phyloP scores from a whole-genome alignment of 2,888 invertebrate species.

The Tholera decimalis region DNA sequence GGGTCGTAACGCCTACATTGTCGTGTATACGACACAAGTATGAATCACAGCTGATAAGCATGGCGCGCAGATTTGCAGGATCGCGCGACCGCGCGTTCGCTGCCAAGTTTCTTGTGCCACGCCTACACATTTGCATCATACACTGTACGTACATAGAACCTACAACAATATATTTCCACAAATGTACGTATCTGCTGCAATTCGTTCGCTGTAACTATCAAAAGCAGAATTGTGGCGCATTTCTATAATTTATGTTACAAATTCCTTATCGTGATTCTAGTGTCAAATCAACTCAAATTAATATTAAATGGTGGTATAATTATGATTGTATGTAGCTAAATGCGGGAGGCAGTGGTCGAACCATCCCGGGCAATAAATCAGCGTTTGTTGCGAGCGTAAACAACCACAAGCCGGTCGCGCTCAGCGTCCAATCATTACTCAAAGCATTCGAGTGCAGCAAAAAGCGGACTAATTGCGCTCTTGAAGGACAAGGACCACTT shows the following conservation, averaged over 20 bases:
- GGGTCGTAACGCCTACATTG: conserved; percentile 62
- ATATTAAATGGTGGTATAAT: conserved; percentile 68
- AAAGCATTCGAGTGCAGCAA: conserved; percentile 87
- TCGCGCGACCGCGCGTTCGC: conserved; percentile 77
- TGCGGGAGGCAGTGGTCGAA: conserved; percentile 67
- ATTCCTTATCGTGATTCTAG: conserved; percentile 55
- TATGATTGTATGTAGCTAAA: conserved; percentile 76
- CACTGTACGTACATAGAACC: conserved; percentile 75
- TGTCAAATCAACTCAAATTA: conserved; percentile 71
- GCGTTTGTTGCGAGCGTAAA: conserved; percentile 85
- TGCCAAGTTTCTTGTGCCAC: conserved; percentile 87
- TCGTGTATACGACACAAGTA: conserved; percentile 76
- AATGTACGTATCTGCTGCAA: conserved; percentile 33
- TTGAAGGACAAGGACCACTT: conserved; percentile 89
- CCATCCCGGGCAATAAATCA: conserved; percentile 81
- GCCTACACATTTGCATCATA: conserved; percentile 87
- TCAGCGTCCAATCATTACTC: conserved; percentile 87
- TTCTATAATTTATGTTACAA: conserved; percentile 46
- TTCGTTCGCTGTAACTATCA: conserved; percentile 40
- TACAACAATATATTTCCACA: conserved; percentile 26
- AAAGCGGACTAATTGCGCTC: conserved; percentile 89
- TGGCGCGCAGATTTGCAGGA: conserved; percentile 86
- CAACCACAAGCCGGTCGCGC: conserved; percentile 80
- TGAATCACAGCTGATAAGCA: conserved; percentile 90
- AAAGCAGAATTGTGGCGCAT: conserved; percentile 32